Conservation (phyloP, 1,140 invertebrate species). For the Heliconius eleuchia region DNA sequence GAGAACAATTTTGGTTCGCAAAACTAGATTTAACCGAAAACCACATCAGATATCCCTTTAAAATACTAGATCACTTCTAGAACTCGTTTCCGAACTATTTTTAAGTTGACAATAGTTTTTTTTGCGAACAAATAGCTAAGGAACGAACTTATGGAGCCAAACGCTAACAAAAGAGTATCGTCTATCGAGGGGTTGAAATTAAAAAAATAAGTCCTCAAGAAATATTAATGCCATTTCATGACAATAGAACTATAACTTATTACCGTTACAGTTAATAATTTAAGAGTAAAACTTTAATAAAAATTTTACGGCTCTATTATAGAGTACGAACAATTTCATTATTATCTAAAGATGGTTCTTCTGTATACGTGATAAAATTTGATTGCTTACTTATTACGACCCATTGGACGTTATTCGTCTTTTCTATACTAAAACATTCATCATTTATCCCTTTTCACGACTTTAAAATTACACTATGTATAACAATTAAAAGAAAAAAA, state of each 20-base stretch:
- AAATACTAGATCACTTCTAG: conserved; percentile 21
- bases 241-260: conserved; percentile 44
- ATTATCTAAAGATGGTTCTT: conserved; percentile 12
- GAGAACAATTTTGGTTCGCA: background rate
- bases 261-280: conserved; percentile 43
- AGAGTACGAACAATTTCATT: conserved; percentile 39
- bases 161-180: conserved; percentile 55
- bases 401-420: conserved; percentile 11
- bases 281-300: conserved; percentile 51
- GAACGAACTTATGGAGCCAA: conserved; percentile 45
- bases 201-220: conserved; percentile 35
- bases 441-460: background rate
- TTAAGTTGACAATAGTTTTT: conserved; percentile 51
- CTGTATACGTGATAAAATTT: conserved; percentile 17
- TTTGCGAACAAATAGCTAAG: conserved; percentile 53
- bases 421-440: background rate
- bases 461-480: no score
- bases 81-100: conserved; percentile 28
- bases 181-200: conserved; percentile 49
- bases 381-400: background rate
- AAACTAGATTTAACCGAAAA: conserved; percentile 4
- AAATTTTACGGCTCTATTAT: conserved; percentile 66
- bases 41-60: conserved; percentile 1
- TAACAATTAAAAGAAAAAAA: no score
- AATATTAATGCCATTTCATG: background rate